Evolutionary conservation across 2,888 invertebrate species (phyloP).

Genomic region (Epinotia bilunana): DNA sequence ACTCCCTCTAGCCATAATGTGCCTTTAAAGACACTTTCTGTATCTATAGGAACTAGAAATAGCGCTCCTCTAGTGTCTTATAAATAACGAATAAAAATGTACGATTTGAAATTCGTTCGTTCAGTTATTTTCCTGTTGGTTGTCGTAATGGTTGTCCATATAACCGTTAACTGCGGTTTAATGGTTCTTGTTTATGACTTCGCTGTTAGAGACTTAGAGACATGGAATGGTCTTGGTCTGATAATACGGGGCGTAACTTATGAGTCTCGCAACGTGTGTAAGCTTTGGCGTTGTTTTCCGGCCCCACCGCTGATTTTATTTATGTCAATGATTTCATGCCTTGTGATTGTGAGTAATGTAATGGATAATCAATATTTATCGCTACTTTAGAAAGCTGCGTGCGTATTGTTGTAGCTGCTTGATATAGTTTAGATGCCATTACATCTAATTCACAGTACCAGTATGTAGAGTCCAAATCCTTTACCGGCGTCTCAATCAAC

Average conservation of each 20-base stretch:
- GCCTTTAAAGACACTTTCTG: neutral
- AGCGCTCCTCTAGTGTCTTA: slow-evolving; percentile 20
- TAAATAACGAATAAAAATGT: slow-evolving; percentile 23
- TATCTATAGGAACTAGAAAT: slow-evolving; percentile 3
- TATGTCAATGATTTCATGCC: slow-evolving; percentile 16
- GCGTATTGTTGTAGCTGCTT: neutral
- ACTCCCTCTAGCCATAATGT: neutral
- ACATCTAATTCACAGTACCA: neutral
- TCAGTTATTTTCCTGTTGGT: slow-evolving; percentile 35
- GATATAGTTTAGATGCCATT: neutral
- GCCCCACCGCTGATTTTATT: slow-evolving; percentile 14
- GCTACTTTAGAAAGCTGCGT: neutral
- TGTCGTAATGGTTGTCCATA: slow-evolving; percentile 16
- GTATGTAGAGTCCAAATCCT: neutral
- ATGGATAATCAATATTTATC: slow-evolving; percentile 14
- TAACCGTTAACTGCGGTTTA: slow-evolving; percentile 21
- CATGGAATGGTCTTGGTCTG: slow-evolving; percentile 20
- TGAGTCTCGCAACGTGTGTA: neutral
- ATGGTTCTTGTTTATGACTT: slow-evolving; percentile 25
- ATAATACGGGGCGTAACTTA: slow-evolving; percentile 14
- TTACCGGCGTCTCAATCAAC: neutral
- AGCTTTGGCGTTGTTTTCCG: slow-evolving; percentile 22
- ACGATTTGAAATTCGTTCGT: slow-evolving; percentile 3
- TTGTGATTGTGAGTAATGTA: slow-evolving; percentile 1
- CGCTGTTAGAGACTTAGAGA: slow-evolving; percentile 26